Evolutionary conservation across 2,888 invertebrate genomes (phyloP), one percentile per base, ranked within the genome.

Genomic region (Arrhopalites spinosus): DNA sequence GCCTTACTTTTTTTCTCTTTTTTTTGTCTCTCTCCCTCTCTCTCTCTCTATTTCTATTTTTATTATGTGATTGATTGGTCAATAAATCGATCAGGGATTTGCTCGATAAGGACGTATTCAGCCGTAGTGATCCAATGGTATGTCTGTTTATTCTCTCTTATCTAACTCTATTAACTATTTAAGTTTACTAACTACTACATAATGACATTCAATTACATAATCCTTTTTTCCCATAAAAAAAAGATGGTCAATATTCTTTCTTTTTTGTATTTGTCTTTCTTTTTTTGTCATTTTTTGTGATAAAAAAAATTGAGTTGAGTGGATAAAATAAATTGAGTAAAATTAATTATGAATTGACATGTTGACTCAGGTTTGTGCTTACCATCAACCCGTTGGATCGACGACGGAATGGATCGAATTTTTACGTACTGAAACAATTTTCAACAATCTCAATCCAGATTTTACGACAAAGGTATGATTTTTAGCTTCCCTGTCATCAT

Each of bases 91-190:
- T 68, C 84, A 88, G 88, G 79, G 86, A 87, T 78, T 83, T 88
- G 61, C 81, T 84, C 77, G 87, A 88, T 80, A 84, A 84, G 80
- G 89, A 89, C 85, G 84, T 87, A 0, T 85, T 88, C 78, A 88
- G 88, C 1, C 88, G 88, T 83, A 88, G 88, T 36, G 89, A 89
- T 83, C 89, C 89, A 2, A 85, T 88, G 85, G 63, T 45, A 1
- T 64, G 64, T 64, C n/a, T n/a, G n/a, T n/a, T n/a, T n/a, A n/a
- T n/a, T n/a, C n/a, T 45, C 11, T 45, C 17, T 53, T 53, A 20
- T 8, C 17, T 53, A 53, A 2, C 53, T 20, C n/a, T 36, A 36
- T 36, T 36, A 36, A 36, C 3, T 36, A 36, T 36, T 36, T 36
- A 7, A 11, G 11, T 36, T 15, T 45, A 45, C 47, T 11, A 45